phyloP scores from a whole-genome alignment of 2,888 invertebrate genomes.

The Julus scanicus region DNA sequence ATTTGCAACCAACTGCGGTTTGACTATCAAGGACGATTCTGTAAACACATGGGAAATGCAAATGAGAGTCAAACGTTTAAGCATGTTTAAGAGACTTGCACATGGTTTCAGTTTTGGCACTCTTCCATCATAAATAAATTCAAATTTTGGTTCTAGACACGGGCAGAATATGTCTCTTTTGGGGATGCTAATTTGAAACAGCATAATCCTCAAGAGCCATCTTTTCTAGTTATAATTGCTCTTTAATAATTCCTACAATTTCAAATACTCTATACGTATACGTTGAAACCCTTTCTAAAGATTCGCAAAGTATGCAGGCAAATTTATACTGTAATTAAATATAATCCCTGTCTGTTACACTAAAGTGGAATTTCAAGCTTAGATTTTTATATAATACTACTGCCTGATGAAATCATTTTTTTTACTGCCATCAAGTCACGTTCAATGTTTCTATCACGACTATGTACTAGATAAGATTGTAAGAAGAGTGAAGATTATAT shows the following conservation, averaged over 20 bases:
- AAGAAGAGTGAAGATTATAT: constrained; percentile 17
- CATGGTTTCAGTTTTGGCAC: background rate
- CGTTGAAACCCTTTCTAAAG: too few species aligned
- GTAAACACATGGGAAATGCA: background rate
- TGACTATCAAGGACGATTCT: background rate
- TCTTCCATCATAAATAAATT: constrained; percentile 40
- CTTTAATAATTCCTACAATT: background rate
- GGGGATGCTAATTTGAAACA: background rate
- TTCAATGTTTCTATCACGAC: background rate
- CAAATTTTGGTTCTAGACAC: background rate
- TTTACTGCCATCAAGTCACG: background rate
- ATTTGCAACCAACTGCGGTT: background rate
- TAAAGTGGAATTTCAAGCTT: too few species aligned
- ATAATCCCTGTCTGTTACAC: too few species aligned
- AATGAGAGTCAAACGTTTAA: constrained; percentile 19
- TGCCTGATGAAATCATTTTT: background rate
- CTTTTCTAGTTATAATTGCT: background rate
- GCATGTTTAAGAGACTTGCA: background rate
- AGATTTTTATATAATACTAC: background rate
- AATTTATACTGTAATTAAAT: background rate
- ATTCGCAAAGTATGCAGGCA: background rate
- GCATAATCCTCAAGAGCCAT: constrained; percentile 3
- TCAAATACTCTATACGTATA: background rate
- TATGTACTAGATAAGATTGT: background rate
- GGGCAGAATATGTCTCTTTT: background rate